Evolutionary conservation across 1,140 invertebrate genomes (phyloP), one percentile per base, ranked within the genome.

Genomic region (Cydia strobilella): DNA sequence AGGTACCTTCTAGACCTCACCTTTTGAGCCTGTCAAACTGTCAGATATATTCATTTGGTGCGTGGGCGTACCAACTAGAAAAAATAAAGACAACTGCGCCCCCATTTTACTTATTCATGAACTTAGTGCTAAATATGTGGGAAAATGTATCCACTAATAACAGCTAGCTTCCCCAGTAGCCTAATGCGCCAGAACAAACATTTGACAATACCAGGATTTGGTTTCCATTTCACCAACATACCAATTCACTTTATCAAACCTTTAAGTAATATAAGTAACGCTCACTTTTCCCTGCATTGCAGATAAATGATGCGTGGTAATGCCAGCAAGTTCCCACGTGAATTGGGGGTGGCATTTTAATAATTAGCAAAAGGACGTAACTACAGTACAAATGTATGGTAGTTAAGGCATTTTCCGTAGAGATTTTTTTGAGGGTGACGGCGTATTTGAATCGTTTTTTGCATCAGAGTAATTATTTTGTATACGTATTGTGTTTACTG

Each of bases 161-260:
- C 54, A 23, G 54, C 23, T 51, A 51, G 20, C 54, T 7, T 54
- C 51, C 51, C n/a, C 54, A 59, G 54, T 23, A 59, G 54, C 54
- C 54, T 59, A 23, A 59, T 23, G 54, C 54, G 54, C 15, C 51
- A 18, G 9, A 23, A 23, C 54, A 59, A 59, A 59, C 54, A 59
- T 59, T 59, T 59, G 20, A 59, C 54, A 59, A 59, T 59, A 59
- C 54, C 18, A 59, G 54, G 54, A 59, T 59, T 59, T 59, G 18
- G 54, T 23, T 23, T 59, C 54, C n/a, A 18, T 23, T 59, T 59
- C 54, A 59, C 54, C 20, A 59, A 59, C 20, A 23, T 23, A n/a
- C 3, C 15, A 59, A 20, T 59, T 5, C 54, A 59, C 20, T 10
- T 23, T 23, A 12, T 59, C 18, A 59, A 23, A n/a, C 10, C 54